A percentile compares a stretch with the other conserved stretches of the same genome.
These are phyloP conservation scores for Cotesia chilonis DNA, from an alignment of 1,140 invertebrate species.

Conservation along the genomic window DNA sequence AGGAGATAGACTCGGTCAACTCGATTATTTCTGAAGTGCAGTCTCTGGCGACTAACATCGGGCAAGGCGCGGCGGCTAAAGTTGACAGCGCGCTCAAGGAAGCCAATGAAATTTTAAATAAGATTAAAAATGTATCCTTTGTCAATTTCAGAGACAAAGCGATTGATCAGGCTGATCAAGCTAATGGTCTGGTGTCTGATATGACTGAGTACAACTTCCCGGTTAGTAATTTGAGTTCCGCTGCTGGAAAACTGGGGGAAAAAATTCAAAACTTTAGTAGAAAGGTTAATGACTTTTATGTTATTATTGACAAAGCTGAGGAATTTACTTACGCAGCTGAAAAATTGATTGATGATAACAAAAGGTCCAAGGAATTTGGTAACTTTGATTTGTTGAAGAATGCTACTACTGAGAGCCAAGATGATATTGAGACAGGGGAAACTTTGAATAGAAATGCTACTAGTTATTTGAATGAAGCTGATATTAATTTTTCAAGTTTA, in stretches of 20 bases:
- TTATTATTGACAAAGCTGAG: slow-evolving; percentile 72
- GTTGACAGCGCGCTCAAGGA: slow-evolving; percentile 80
- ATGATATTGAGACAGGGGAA: slow-evolving; percentile 49
- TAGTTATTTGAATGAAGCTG: slow-evolving; percentile 61
- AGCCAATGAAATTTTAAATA: slow-evolving; percentile 75
- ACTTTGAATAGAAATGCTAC: slow-evolving; percentile 63
- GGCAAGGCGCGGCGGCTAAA: slow-evolving; percentile 73
- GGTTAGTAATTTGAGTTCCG: slow-evolving; percentile 69
- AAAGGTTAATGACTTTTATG: slow-evolving; percentile 78
- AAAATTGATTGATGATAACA: slow-evolving; percentile 69
- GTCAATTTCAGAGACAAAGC: slow-evolving; percentile 64
- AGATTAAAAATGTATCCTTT: slow-evolving; percentile 72
- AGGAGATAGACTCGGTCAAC: slow-evolving; percentile 66
- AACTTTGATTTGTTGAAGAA: slow-evolving; percentile 59
- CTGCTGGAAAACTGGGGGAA: slow-evolving; percentile 67
- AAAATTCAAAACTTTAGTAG: slow-evolving; percentile 71
- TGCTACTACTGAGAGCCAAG: slow-evolving; percentile 48
- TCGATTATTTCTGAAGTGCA: slow-evolving; percentile 74
- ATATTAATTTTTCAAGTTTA: slow-evolving; percentile 50
- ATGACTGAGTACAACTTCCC: slow-evolving; percentile 75
- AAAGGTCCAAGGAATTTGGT: slow-evolving; percentile 49
- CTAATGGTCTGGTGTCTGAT: slow-evolving; percentile 72
- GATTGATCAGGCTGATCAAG: slow-evolving; percentile 69
- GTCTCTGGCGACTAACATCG: slow-evolving; percentile 73
- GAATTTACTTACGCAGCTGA: slow-evolving; percentile 72